Percentiles rank a stretch among this genome's conserved stretches.
These are phyloP conservation scores for Pantherophis vulpinus DNA, from an alignment of 2,797 vertebrate genomes.

Conservation along the genomic window DNA sequence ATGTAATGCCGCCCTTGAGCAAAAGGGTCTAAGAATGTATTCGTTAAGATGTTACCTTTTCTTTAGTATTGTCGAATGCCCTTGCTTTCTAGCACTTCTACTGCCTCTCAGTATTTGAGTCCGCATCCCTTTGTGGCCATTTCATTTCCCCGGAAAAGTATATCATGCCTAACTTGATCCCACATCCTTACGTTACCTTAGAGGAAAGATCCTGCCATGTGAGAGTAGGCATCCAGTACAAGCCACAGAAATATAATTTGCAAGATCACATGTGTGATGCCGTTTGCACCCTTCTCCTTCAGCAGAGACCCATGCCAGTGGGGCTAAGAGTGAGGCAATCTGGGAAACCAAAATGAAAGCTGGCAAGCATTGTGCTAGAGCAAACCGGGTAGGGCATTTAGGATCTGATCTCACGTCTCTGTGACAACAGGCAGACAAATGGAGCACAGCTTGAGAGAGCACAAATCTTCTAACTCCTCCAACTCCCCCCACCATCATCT, in stretches of 20 bases:
- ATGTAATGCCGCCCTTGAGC: background rate
- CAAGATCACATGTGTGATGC: fast-evolving
- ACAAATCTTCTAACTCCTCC: background rate
- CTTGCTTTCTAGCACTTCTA: background rate
- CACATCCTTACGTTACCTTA: background rate
- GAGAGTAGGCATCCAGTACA: background rate
- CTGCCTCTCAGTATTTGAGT: background rate
- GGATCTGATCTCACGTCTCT: background rate
- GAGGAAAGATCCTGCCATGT: background rate
- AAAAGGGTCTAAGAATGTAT: background rate
- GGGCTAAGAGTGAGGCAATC: background rate
- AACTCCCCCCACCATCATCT: background rate
- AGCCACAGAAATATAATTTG: background rate
- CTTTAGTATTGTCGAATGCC: background rate
- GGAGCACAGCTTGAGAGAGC: background rate
- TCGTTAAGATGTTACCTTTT: background rate
- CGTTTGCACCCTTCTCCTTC: background rate
- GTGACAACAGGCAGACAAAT: background rate
- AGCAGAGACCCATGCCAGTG: background rate
- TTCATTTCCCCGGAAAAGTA: background rate
- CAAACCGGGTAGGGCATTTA: background rate
- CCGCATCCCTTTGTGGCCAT: background rate
- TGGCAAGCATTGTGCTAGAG: background rate
- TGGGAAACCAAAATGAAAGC: background rate
- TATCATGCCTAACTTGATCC: background rate